Base-by-base conservation (phyloP, 2,113 vertebrate species). In the Mustelus asterias region DNA sequence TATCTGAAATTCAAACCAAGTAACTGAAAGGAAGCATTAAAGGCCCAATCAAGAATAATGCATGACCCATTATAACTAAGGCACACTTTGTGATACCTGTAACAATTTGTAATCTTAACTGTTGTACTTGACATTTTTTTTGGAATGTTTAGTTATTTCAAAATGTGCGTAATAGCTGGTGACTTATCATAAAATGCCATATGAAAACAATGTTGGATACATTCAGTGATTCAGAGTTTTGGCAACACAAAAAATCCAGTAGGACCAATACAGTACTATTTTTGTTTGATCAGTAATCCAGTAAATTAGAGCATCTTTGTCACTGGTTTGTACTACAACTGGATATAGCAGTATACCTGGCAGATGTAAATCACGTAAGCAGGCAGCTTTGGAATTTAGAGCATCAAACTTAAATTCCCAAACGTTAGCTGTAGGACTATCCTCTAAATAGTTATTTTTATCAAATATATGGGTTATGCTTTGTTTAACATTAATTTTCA, bases 221-320 rank as follows among this genome's bases (percentile, higher is more conserved):
- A 94, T 94, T 44, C 63, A 54, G 67, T 72, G 44, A 72, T 72
- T 95, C 44, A 95, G 41, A 20, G 41, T 95, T 95, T 76, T 72
- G 67, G 94, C 41, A 95, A 72, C 94, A 29, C 26, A 72, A 72
- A 95, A 69, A 76, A 95, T 72, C 67, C 44, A 95, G 69, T 76
- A 95, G 94, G 69, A 95, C 94, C 94, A 95, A 95, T 72, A 72
- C 94, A 72, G 94, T 95, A 54, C 69, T 54, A 33, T 22, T 95
- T 72, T 41, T 94, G 63, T 16, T 95, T 44, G 41, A 94, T 65
- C 90, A 65, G 44, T 93, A 93, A 33, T 18, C 63, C 63, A 69
- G 37, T 44, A 70, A 60, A n/a, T 76, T 95, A 14, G 69, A 72
- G 13, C 20, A 33, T 65, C 60, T 16, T 93, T 29, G 9, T 70